These are phyloP conservation scores for Loripinus fragilis DNA, from an alignment of 2,888 invertebrate genomes.

Conservation along the genomic window DNA sequence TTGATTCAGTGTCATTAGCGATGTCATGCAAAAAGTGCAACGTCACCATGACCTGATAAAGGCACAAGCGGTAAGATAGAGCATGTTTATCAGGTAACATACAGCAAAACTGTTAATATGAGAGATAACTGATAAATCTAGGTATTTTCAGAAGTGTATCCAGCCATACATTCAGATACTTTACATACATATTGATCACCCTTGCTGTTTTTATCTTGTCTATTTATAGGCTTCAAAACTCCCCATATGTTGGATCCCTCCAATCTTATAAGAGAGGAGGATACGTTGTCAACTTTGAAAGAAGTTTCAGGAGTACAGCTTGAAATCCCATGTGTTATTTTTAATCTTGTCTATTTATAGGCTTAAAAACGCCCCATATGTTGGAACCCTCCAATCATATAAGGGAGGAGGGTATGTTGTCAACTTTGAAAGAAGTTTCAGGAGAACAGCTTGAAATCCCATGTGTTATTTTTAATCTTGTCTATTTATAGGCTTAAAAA, in stretches of 20 bases:
- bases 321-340: conserved; percentile 79
- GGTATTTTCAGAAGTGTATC: no score
- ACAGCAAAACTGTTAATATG: no score
- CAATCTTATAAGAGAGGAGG: conserved; percentile 83
- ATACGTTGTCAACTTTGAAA: conserved; percentile 78
- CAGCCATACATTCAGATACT: no score
- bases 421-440: conserved; percentile 76
- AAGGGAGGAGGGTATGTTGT: conserved; percentile 82
- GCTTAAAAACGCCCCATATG: conserved; percentile 83
- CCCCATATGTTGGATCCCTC: conserved; percentile 83
- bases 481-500: conserved; percentile 80
- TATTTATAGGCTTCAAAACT: conserved; percentile 80
- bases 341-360: conserved; percentile 63
- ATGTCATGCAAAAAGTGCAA: no score
- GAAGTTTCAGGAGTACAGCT: conserved; percentile 75
- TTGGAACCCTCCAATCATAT: conserved; percentile 83
- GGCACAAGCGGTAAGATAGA: no score
- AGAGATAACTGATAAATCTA: no score
- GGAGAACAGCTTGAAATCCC: conserved; percentile 77
- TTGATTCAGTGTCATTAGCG: no score
- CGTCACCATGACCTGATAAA: no score
- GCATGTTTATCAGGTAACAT: no score
- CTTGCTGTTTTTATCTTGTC: no score
- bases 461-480: no score
- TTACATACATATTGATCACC: no score